These are phyloP conservation scores for Pontoporia blainvillei DNA, from an alignment of 2,113 vertebrate species.

Conservation along the genomic window DNA sequence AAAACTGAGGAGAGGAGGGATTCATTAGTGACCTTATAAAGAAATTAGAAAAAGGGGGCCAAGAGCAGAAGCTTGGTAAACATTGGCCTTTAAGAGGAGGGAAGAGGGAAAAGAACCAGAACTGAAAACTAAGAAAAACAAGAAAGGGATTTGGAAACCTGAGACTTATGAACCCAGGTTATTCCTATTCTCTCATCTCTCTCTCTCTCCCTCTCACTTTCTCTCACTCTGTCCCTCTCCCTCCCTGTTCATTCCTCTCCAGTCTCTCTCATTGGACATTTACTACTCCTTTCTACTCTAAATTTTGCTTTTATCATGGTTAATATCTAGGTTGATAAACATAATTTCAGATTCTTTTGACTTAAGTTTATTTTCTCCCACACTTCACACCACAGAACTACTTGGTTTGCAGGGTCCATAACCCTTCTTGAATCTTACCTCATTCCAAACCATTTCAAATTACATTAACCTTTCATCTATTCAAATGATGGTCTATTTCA, in stretches of 20 bases:
- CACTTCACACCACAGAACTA: neutral
- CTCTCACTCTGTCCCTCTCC: too few relatives aligned
- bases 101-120: neutral
- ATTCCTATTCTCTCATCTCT: neutral
- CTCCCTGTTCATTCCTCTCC: neutral
- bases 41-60: neutral
- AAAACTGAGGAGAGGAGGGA: neutral
- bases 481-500: neutral
- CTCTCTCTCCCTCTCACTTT: neutral
- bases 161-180: neutral
- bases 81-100: neutral
- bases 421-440: neutral
- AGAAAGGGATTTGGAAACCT: neutral
- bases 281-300: neutral
- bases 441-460: neutral
- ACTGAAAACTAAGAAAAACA: neutral
- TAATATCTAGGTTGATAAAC: neutral
- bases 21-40: neutral
- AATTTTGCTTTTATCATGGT: neutral
- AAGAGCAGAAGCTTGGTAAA: neutral
- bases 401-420: neutral
- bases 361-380: neutral
- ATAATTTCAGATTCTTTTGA: neutral
- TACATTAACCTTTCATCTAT: neutral
- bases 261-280: neutral